Evolutionary conservation across 2,888 invertebrate species (phyloP).

Genomic region (Leptinotarsa tumamoca): DNA sequence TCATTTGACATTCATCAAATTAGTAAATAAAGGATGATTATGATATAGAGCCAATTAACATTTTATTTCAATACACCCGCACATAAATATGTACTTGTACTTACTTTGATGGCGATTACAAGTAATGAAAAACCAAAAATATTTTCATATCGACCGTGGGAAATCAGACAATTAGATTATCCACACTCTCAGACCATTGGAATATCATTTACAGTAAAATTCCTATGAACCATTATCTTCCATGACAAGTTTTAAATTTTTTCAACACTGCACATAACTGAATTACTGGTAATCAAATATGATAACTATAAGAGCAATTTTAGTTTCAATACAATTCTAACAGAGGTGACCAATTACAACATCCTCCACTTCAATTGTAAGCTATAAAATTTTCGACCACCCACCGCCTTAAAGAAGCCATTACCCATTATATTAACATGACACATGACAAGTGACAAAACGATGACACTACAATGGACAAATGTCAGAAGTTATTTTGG

Average conservation of each 20-base stretch:
- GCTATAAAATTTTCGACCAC: constrained; percentile 62
- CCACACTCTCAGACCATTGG: constrained; percentile 6
- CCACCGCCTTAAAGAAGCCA: constrained; percentile 66
- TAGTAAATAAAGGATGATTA: constrained; percentile 1
- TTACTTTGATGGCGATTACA: constrained; percentile 23
- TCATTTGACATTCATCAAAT: not conserved
- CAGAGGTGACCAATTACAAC: constrained; percentile 47
- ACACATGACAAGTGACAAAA: not conserved
- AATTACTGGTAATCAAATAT: constrained; percentile 30
- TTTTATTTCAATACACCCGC: not conserved
- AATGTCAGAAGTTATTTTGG: not conserved
- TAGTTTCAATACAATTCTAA: constrained; percentile 31
- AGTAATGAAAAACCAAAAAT: not conserved
- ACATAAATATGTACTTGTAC: constrained; percentile 1
- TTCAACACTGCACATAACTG: constrained; percentile 29
- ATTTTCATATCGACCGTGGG: constrained; percentile 13
- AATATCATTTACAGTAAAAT: constrained; percentile 11
- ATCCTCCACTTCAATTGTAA: constrained; percentile 60
- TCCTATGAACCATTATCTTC: constrained; percentile 25
- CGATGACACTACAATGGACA: not conserved
- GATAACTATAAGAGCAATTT: constrained; percentile 23
- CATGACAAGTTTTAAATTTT: constrained; percentile 7
- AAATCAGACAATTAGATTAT: not conserved
- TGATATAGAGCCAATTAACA: constrained; percentile 6
- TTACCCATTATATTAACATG: constrained; percentile 49